phyloP scores from a whole-genome alignment of 2,888 invertebrate species.

The Yponomeuta plumbellus region DNA sequence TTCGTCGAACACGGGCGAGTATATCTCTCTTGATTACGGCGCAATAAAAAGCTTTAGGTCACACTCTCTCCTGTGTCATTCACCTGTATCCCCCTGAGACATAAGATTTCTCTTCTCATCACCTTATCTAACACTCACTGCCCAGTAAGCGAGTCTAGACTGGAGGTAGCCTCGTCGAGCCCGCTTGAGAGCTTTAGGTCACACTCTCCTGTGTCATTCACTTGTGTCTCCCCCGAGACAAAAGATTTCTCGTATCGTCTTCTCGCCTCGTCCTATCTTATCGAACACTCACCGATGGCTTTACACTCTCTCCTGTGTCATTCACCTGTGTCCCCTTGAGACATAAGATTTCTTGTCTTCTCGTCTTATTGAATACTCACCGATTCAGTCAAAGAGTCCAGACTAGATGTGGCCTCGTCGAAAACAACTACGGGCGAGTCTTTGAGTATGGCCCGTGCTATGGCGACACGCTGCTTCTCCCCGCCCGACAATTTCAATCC shows the following conservation, averaged over 20 bases:
- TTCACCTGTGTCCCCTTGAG: no score
- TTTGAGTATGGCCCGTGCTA: conserved; percentile 97
- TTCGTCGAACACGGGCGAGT: conserved; percentile 96
- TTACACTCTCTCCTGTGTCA: conserved; percentile 93
- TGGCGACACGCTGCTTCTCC: conserved; percentile 98
- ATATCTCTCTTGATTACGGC: no score
- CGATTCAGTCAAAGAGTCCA: conserved; percentile 98
- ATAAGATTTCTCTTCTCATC: no score
- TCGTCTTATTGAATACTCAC: no score
- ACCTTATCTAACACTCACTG: no score
- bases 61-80: no score
- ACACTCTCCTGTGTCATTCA: no score
- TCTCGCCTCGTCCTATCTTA: neutral
- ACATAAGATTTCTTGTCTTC: neutral
- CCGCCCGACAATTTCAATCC: conserved; percentile 91
- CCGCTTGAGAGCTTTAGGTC: no score
- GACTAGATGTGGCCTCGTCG: conserved; percentile 98
- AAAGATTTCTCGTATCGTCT: no score
- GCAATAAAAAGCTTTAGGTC: no score
- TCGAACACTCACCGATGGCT: conserved; percentile 86
- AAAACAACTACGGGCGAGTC: conserved; percentile 95
- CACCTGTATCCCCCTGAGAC: no score
- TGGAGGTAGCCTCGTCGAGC: conserved; percentile 99
- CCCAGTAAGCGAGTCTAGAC: conserved; percentile 97
- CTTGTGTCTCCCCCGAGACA: no score